Conservation (phyloP, 2,888 invertebrate species). For the Drosophila basisetae region DNA sequence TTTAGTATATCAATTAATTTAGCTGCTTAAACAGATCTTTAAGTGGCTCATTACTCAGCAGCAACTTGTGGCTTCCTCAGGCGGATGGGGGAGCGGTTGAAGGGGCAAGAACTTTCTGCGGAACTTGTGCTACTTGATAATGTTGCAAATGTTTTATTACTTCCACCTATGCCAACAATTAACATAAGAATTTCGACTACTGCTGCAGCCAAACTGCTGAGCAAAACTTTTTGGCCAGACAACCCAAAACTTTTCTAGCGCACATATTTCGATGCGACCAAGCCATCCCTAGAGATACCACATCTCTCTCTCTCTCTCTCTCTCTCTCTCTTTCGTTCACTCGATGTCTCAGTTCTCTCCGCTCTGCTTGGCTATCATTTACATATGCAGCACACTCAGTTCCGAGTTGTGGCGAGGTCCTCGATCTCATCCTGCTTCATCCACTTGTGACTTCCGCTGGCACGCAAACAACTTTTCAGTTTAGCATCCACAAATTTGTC, state of each 20-base stretch:
- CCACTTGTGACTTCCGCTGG: constrained; percentile 48
- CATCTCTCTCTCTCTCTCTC: neutral
- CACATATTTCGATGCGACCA: constrained; percentile 42
- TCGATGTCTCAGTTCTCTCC: neutral
- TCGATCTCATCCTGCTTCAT: neutral
- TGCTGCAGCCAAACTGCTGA: constrained; percentile 32
- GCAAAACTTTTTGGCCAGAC: constrained; percentile 59
- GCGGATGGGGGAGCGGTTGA: neutral
- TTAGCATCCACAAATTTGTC: constrained; percentile 67
- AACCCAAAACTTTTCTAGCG: constrained; percentile 53
- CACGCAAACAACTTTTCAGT: constrained; percentile 60
- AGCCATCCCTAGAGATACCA: constrained; percentile 26
- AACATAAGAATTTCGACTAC: constrained; percentile 68
- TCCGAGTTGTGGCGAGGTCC: neutral
- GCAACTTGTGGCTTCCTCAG: constrained; percentile 2
- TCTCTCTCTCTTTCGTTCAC: neutral
- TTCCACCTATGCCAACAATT: constrained; percentile 78
- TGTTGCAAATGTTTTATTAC: constrained; percentile 77
- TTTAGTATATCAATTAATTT: neutral
- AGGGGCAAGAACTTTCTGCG: constrained; percentile 7
- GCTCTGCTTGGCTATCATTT: constrained; percentile 44
- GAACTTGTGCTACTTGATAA: constrained; percentile 67
- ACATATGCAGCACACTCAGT: constrained; percentile 43
- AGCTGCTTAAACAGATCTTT: neutral
- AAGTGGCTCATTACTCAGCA: constrained; percentile 14